A percentile compares a stretch with the other conserved stretches of the same genome.
Conservation (phyloP, 2,888 invertebrate species). For the Clepsis dumicolana region DNA sequence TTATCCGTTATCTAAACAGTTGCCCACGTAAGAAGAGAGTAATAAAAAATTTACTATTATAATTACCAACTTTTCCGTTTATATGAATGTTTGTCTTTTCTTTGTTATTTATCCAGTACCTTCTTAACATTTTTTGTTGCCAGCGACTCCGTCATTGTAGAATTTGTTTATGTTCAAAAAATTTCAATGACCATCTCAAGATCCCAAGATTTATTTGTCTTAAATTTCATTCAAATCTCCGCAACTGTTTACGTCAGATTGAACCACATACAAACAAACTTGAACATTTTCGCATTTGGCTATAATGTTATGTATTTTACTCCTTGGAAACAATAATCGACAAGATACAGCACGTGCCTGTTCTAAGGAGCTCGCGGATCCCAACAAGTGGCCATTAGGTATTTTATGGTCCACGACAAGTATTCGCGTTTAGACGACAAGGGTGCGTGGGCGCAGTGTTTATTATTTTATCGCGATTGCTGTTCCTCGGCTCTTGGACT, state of each 20-base stretch:
- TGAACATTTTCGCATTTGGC: no score
- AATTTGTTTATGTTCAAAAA: no score
- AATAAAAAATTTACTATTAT: slow-evolving; percentile 30
- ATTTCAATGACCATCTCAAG: no score
- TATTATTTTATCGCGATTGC: slow-evolving; percentile 57
- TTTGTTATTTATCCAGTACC: no score
- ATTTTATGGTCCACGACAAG: slow-evolving; percentile 56
- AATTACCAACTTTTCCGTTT: slow-evolving; percentile 17
- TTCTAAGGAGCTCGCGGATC: slow-evolving; percentile 35
- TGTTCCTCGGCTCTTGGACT: slow-evolving; percentile 51
- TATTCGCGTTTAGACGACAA: slow-evolving; percentile 54
- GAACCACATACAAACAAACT: no score
- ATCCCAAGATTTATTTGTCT: no score
- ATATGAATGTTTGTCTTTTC: not conserved
- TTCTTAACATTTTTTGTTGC: no score
- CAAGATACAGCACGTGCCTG: slow-evolving; percentile 9
- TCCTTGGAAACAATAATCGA: slow-evolving; percentile 11
- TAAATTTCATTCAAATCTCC: no score
- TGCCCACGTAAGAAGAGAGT: slow-evolving; percentile 26
- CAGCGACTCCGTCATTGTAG: not conserved
- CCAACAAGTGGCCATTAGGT: slow-evolving; percentile 58
- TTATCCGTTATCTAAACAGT: slow-evolving; percentile 27
- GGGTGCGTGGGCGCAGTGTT: slow-evolving; percentile 49
- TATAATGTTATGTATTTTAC: no score
- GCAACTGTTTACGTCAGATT: no score